Conservation (phyloP, 2,797 vertebrate genomes). For the Neostethus bicornis region DNA sequence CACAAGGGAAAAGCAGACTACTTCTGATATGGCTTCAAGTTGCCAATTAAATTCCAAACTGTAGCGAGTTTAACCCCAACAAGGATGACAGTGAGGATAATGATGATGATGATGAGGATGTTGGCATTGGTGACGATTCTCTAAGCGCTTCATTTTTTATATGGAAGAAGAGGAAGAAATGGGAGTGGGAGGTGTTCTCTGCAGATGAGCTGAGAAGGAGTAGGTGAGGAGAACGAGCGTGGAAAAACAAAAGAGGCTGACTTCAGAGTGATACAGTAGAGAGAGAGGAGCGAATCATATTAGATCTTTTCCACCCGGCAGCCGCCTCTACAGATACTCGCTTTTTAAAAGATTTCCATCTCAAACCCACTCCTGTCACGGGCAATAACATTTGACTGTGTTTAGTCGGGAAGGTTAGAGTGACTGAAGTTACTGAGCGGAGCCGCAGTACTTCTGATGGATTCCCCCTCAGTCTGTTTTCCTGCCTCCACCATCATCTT, state of each 20-base stretch:
- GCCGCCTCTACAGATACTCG: constrained; percentile 54
- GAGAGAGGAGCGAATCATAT: constrained; percentile 42
- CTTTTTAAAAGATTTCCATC: constrained; percentile 70
- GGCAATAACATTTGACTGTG: constrained; percentile 60
- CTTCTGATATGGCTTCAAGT: constrained; percentile 57
- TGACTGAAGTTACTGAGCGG: constrained; percentile 41
- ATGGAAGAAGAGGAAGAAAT: too few species aligned
- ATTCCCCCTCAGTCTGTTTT: constrained; percentile 48
- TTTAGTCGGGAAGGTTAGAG: constrained; percentile 52
- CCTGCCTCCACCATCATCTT: constrained; percentile 40
- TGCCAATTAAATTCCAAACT: constrained; percentile 71
- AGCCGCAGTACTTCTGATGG: constrained; percentile 45
- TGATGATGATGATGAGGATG: constrained; percentile 31
- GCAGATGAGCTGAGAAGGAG: constrained; percentile 24
- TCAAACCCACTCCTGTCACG: constrained; percentile 64
- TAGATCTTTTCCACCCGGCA: constrained; percentile 55
- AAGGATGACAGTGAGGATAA: constrained; percentile 44
- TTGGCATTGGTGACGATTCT: constrained; percentile 22
- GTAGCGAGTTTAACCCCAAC: constrained; percentile 51
- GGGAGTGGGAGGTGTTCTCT: constrained; percentile 41
- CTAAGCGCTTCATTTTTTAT: constrained; percentile 26
- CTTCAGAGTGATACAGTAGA: constrained; percentile 46
- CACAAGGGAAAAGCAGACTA: constrained; percentile 53
- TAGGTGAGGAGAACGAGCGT: constrained; percentile 39
- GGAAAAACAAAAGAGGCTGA: constrained; percentile 44